Evolutionary conservation across 2,113 vertebrate genomes (phyloP).

Genomic region (Oceanodroma tethys): DNA sequence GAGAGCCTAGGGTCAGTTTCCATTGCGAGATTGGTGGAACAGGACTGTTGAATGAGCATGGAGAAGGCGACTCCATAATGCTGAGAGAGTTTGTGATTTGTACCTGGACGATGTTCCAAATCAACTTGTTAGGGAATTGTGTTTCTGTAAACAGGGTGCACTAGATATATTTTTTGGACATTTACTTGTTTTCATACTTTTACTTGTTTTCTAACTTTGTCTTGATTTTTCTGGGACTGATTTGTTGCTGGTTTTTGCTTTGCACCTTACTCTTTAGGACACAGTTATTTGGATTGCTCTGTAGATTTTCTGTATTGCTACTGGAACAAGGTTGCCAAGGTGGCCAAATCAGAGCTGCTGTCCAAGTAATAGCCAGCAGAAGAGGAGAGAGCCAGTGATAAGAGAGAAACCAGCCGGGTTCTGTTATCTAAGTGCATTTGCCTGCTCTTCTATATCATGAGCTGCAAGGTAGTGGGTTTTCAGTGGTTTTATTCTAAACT

Average conservation of each 20-base stretch:
- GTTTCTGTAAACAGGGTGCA: background rate
- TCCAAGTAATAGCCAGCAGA: background rate
- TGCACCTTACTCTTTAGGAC: background rate
- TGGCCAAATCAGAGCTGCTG: background rate
- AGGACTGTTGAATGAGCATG: background rate
- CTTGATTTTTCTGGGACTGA: background rate
- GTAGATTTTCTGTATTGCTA: background rate
- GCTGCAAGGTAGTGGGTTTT: background rate
- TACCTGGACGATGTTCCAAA: background rate
- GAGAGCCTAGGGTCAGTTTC: background rate
- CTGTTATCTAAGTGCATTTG: background rate
- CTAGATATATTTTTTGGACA: background rate
- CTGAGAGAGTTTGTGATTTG: background rate
- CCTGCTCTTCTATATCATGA: rapidly evolving
- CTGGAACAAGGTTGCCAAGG: background rate
- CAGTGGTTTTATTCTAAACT: background rate
- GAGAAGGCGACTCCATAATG: background rate
- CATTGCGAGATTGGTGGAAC: background rate
- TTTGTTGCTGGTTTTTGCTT: background rate
- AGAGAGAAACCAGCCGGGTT: background rate
- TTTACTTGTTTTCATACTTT: background rate
- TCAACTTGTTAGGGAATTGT: background rate
- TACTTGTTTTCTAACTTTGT: background rate
- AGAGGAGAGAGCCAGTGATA: background rate
- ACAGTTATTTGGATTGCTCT: background rate